These are phyloP conservation scores for Diglossa cyanea DNA, from an alignment of 2,797 vertebrate genomes.

Conservation along the genomic window DNA sequence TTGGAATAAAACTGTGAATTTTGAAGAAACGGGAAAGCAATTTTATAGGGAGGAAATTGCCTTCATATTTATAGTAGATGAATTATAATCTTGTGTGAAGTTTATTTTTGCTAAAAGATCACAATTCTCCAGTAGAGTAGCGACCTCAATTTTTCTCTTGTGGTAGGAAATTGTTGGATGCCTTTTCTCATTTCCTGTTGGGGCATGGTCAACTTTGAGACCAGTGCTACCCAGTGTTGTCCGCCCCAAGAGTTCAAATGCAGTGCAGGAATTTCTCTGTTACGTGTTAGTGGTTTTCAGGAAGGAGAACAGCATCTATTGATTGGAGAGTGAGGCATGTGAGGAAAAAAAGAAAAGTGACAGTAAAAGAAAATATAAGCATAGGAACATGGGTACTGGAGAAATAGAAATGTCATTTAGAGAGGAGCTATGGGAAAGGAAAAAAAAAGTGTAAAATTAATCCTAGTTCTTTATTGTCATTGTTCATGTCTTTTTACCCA, in stretches of 20 bases:
- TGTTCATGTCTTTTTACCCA: background rate
- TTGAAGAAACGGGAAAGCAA: background rate
- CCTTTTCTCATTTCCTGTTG: constrained; percentile 17
- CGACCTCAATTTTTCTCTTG: background rate
- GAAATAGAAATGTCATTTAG: background rate
- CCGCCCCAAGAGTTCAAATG: background rate
- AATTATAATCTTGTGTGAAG: background rate
- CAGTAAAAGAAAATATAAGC: background rate
- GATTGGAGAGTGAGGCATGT: background rate
- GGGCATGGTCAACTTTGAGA: background rate
- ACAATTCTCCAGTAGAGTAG: background rate
- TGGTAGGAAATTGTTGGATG: background rate
- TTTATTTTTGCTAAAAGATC: background rate
- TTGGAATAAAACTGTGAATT: background rate
- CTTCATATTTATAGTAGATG: background rate
- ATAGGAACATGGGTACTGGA: background rate
- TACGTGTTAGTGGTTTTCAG: background rate
- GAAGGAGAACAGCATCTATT: background rate
- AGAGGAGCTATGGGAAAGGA: background rate
- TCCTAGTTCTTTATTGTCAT: background rate
- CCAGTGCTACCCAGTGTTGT: background rate
- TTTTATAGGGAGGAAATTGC: constrained; percentile 20
- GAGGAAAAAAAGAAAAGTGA: background rate
- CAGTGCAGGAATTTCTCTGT: background rate
- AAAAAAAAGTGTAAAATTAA: background rate